Percentiles rank a stretch among this genome's conserved stretches.
These are phyloP conservation scores for Pseudomyrmex flavicornis DNA, from an alignment of 1,140 invertebrate species.

Conservation along the genomic window DNA sequence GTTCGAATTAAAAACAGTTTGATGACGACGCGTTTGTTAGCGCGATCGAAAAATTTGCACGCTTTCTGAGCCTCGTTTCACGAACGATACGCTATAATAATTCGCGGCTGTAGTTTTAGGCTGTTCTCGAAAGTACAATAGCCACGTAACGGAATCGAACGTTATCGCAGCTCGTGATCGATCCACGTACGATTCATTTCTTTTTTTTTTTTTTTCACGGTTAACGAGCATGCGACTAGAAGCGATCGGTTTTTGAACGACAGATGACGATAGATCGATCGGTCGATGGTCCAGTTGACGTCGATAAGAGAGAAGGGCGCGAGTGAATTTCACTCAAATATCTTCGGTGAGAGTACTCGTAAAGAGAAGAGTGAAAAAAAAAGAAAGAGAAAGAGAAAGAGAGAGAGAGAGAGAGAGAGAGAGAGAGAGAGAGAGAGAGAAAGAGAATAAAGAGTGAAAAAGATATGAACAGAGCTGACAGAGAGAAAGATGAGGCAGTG, in stretches of 20 bases:
- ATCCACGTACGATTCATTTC: too few relatives aligned
- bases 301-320: constrained; percentile 3
- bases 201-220: background rate
- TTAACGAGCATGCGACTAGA: background rate
- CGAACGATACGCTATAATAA: constrained; percentile 9
- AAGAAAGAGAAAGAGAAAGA: too few relatives aligned
- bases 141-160: background rate
- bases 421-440: too few relatives aligned
- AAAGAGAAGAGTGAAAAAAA: background rate
- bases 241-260: background rate
- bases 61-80: constrained; percentile 34
- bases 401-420: too few relatives aligned
- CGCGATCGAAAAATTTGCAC: constrained; percentile 10
- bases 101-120: constrained; percentile 14
- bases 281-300: background rate
- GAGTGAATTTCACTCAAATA: constrained; percentile 30
- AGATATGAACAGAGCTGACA: background rate
- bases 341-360: constrained; percentile 16
- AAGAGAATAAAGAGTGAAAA: background rate
- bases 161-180: background rate
- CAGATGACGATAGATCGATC: background rate
- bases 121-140: constrained; percentile 19
- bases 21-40: background rate
- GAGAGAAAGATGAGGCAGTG: background rate
- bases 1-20: background rate